Base-by-base conservation (phyloP, 2,888 invertebrate genomes). In the Stegophylla sp. region DNA sequence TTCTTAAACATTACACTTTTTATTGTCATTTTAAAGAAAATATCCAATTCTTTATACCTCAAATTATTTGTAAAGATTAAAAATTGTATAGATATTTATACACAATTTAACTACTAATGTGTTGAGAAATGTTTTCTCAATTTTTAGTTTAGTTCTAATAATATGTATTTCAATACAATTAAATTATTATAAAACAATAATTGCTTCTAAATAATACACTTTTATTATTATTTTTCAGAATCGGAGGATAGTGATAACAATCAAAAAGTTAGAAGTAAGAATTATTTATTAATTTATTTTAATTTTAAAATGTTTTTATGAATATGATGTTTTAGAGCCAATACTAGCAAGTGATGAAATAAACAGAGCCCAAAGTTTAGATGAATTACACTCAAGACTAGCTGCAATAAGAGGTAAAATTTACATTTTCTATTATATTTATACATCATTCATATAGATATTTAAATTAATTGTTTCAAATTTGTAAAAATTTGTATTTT, bases 371-470 rank as follows among this genome's bases (percentile, higher is more conserved):
- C 79, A 79, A 79, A 79, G 79, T 63, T 63, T 79, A 71, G 79
- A 79, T 34, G 79, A 79, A 61, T n/a, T 79, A 13, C 79, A 79
- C 4, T 61, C 61, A 34, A 45, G 79, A 34, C 61, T 79, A 13
- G 79, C 79, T 71, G 79, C 79, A 17, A 79, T 79, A 61, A 69
- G 79, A 63, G 79, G 79, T 79, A 61, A 66, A n/a, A n/a, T 17
- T n/a, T 23, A 10, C 1, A 13, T 48, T 13, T 48, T 48, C 12
- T 5, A 53, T 53, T 0, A n/a, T 53, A n/a, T 53, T 53, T n/a
- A 51, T 51, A 13, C 5, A 48, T 20, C 20, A 53, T 53, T 53
- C 1, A 0, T 10, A 20, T 48, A 63, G 28, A 61, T 53, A 3
- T 23, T 56, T 23, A 1, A n/a, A n/a, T n/a, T n/a, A n/a, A n/a